Evolutionary conservation across 2,113 vertebrate genomes (phyloP), one percentile per base, ranked within the genome.

Genomic region (Romanogobio albipinnatus): DNA sequence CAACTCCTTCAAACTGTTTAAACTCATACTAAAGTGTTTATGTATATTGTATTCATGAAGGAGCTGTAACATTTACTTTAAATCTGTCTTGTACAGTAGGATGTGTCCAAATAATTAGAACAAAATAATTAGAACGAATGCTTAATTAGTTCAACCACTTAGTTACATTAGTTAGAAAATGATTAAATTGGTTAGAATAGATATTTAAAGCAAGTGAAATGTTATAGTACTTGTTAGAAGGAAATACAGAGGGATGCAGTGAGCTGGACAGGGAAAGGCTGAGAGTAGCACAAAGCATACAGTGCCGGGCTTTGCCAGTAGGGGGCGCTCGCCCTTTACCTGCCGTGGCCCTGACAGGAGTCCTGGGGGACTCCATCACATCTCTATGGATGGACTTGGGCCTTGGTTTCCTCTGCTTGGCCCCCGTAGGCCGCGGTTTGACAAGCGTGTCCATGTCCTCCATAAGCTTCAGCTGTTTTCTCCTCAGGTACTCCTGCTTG

Each of bases 401-500:
- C n/a, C 98, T 94, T 66, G 94, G 93, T 66, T 96, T 96, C 89
- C 96, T 97, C 81, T 96, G 96, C 88, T 96, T 97, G 87, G 93
- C 88, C 11, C 90, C 91, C 3, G 94, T 90, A 2, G 96, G 92
- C 3, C 97, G 95, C 10, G 96, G 94, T 84, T 97, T 98, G 78
- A 99, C 96, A 66, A 99, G 91, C 1, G 93, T 95, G 86, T 99
- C 96, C 98, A 99, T 98, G 85, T 99, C 98, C 89, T 97, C 94
- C 97, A 99, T 98, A 8, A 99, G 96, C 86, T 98, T 99, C 3
- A 99, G 93, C 86, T 99, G 98, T 91, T 99, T 99, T 86, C 98
- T 95, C 81, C 98, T 93, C 91, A 99, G 95, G 82, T 98, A 97
- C 73, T 99, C 98, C 91, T 97, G 98, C 89, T 99, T 97, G 92